These are phyloP conservation scores for Anadara kagoshimensis DNA, from an alignment of 1,140 invertebrate species.

Conservation along the genomic window DNA sequence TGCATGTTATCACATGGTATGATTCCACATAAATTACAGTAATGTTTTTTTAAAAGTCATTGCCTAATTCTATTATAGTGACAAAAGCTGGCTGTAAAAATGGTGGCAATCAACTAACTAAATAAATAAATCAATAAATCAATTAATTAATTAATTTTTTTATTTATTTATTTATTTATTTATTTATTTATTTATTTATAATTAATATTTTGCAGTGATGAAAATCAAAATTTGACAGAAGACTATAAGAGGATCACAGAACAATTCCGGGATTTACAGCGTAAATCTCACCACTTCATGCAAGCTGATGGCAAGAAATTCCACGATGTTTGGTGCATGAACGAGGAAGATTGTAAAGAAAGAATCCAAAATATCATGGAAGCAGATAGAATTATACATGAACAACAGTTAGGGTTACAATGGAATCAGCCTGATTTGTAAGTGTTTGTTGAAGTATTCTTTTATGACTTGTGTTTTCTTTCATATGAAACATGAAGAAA, in stretches of 20 bases:
- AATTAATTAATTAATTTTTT: too few species aligned
- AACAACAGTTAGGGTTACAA: conserved; percentile 81
- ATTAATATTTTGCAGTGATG: conserved; percentile 48
- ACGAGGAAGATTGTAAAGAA: conserved; percentile 78
- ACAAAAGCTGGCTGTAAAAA: too few species aligned
- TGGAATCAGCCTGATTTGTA: conserved; percentile 77
- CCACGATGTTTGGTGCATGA: conserved; percentile 82
- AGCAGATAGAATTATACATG: conserved; percentile 81
- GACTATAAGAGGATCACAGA: conserved; percentile 73
- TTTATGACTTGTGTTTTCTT: too few species aligned
- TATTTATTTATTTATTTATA: too few species aligned
- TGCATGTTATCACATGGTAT: too few species aligned
- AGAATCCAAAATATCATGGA: conserved; percentile 77
- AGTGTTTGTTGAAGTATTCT: conserved; percentile 49
- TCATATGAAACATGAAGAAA: too few species aligned
- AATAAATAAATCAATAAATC: too few species aligned
- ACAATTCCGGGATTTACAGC: conserved; percentile 72
- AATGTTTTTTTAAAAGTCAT: too few species aligned
- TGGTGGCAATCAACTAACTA: too few species aligned
- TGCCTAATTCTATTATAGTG: too few species aligned
- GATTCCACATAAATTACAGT: too few species aligned
- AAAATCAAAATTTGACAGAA: conserved; percentile 70
- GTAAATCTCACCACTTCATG: conserved; percentile 79
- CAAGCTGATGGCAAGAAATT: conserved; percentile 77
- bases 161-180: too few species aligned